Evolutionary conservation across 2,797 vertebrate species (phyloP), one percentile per base, ranked within the genome.

Genomic region (Semaprochilodus insignis): DNA sequence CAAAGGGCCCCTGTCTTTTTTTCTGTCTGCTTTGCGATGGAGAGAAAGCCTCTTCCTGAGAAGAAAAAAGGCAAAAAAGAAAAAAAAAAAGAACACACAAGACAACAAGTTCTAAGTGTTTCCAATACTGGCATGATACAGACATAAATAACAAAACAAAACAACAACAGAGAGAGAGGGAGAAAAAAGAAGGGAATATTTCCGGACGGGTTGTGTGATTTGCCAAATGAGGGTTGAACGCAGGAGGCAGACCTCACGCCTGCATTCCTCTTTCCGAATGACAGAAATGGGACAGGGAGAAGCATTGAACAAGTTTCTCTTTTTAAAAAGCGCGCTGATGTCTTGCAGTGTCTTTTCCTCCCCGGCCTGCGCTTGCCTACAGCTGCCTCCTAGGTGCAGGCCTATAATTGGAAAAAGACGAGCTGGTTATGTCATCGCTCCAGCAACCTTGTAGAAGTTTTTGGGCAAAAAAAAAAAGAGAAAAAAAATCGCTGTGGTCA

Each of bases 261-360:
- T 83, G 74, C 69, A 52, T 51, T 74, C 80, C 88, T 83, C 89
- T 85, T 85, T 88, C 67, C 81, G 77, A 85, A 85, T 95, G 94
- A 95, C 93, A 95, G 92, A 92, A 91, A 88, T 90, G 81, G 91
- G 94, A 81, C 88, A 25, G 73, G 66, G 81, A 77, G 76, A 81
- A 83, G 27, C 3, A 55, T 69, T 81, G 66, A 87, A 78, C 65
- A 62, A 14, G 85, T 76, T 87, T 83, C 8, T 55, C 27, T 75
- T 81, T 80, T 82, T 84, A 76, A 77, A 72, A 51, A 17, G 40
- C 81, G 85, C 76, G 62, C 87, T 85, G 87, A 89, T 81, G 90
- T 71, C 70, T 89, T 87, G 84, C 90, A 90, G 90, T 91, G 73
- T 83, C 77, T 81, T 70, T 80, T 52, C 40, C 78, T 69, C 81